phyloP scores from a whole-genome alignment of 2,888 invertebrate species.

The Drosophila rellima region DNA sequence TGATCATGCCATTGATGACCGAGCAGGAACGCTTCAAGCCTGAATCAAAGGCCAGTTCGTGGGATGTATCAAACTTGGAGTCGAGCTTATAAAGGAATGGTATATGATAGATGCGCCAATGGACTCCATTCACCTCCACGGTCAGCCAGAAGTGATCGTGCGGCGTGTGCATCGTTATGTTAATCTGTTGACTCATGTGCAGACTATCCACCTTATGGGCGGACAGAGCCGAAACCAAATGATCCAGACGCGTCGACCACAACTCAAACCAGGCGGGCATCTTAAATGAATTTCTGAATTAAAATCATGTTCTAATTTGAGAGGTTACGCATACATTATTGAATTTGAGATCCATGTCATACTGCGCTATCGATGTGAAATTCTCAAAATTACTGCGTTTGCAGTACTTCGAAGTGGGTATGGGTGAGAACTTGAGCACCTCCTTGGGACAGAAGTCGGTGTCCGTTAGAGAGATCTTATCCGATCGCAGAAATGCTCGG shows the following conservation, averaged over 20 bases:
- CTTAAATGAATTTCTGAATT: slow-evolving; percentile 52
- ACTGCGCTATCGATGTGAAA: slow-evolving; percentile 84
- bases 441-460: slow-evolving; percentile 85
- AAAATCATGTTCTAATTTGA: background rate
- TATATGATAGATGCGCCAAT: slow-evolving; percentile 84
- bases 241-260: slow-evolving; percentile 84
- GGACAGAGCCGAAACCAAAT: slow-evolving; percentile 84
- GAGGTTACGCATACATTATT: slow-evolving; percentile 72
- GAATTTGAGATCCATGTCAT: slow-evolving; percentile 83
- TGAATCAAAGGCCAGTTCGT: slow-evolving; percentile 83
- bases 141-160: slow-evolving; percentile 84
- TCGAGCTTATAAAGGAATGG: slow-evolving; percentile 85
- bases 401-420: slow-evolving; percentile 85
- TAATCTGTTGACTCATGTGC: slow-evolving; percentile 82
- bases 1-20: slow-evolving; percentile 84
- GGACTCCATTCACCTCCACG: slow-evolving; percentile 83
- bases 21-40: slow-evolving; percentile 85
- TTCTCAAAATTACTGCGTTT: slow-evolving; percentile 85
- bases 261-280: slow-evolving; percentile 85
- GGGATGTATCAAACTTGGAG: slow-evolving; percentile 85
- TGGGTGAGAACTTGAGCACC: slow-evolving; percentile 85
- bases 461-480: slow-evolving; percentile 82
- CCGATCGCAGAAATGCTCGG: slow-evolving; percentile 81
- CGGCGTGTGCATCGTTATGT: slow-evolving; percentile 82
- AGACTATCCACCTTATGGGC: slow-evolving; percentile 82